Percentiles rank a stretch among this genome's conserved stretches.
Conservation (phyloP, 2,797 vertebrate species). For the Fistularia commersonii region DNA sequence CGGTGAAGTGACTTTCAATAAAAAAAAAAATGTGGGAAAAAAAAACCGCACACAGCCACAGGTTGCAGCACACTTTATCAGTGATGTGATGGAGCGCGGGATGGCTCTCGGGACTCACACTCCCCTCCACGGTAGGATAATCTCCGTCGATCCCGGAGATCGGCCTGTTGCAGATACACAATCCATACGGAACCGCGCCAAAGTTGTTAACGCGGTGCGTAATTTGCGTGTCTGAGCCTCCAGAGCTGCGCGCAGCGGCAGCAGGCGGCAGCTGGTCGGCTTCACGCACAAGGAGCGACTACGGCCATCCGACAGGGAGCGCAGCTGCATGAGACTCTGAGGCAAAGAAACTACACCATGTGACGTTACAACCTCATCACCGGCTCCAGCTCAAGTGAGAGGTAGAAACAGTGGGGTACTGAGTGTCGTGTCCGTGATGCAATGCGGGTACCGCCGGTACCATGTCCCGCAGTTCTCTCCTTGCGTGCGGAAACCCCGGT, state of each 20-base stretch:
- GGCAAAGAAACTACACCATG: slow-evolving; percentile 34
- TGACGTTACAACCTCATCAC: slow-evolving; percentile 44
- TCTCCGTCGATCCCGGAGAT: slow-evolving; percentile 32
- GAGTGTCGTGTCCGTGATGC: slow-evolving; percentile 78
- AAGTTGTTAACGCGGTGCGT: slow-evolving; percentile 64
- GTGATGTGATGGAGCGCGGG: slow-evolving; percentile 23
- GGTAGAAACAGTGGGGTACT: slow-evolving; percentile 64
- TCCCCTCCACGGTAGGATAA: slow-evolving; percentile 20
- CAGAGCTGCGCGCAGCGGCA: slow-evolving; percentile 28
- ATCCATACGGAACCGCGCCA: slow-evolving; percentile 45
- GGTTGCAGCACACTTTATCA: slow-evolving; percentile 53
- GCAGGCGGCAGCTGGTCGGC: slow-evolving; percentile 1
- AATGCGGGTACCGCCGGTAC: slow-evolving; percentile 74
- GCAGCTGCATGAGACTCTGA: slow-evolving; percentile 26
- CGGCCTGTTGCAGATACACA: slow-evolving; percentile 60
- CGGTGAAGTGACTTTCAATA: slow-evolving; percentile 41
- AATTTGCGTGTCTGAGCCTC: slow-evolving; percentile 51
- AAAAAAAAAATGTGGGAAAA: background rate
- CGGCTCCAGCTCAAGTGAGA: slow-evolving; percentile 53
- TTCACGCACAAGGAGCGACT: slow-evolving; percentile 30
- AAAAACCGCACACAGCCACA: slow-evolving; percentile 50
- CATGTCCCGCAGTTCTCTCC: slow-evolving; percentile 53
- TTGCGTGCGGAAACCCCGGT: slow-evolving; percentile 45
- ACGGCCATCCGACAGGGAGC: slow-evolving; percentile 1
- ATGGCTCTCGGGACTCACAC: slow-evolving; percentile 22